Conservation (phyloP, 1,140 invertebrate genomes). For the Phymorhynchus buccinoides region DNA sequence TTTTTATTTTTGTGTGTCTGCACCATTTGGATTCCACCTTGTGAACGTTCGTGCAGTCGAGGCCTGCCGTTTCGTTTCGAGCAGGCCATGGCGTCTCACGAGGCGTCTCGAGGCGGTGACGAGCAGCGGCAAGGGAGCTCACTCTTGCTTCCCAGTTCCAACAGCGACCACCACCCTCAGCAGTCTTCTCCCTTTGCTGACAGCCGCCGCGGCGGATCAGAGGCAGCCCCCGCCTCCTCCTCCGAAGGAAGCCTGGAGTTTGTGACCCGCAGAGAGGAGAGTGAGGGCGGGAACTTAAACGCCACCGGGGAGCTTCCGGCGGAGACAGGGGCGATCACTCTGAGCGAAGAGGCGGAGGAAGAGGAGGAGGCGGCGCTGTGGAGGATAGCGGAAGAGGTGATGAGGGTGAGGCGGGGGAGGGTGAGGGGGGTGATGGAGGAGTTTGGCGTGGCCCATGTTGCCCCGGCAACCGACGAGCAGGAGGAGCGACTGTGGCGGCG, state of each 20-base stretch:
- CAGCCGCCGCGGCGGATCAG: too few species aligned
- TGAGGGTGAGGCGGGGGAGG: conserved; percentile 47
- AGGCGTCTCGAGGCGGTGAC: neutral
- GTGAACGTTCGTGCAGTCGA: neutral
- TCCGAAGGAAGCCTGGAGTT: too few species aligned
- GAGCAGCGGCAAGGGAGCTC: neutral
- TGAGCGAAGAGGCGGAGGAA: neutral
- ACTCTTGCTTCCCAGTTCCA: neutral
- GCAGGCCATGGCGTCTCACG: neutral
- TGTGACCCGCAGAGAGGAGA: neutral
- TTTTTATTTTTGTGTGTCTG: too few species aligned
- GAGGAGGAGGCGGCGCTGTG: conserved; percentile 49
- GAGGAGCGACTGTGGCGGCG: conserved; percentile 62
- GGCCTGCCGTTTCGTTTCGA: neutral
- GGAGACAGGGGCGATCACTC: neutral
- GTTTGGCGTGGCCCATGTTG: conserved; percentile 58
- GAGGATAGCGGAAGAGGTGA: conserved; percentile 54
- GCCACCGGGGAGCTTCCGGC: neutral
- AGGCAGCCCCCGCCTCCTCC: too few species aligned
- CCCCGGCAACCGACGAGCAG: conserved; percentile 55
- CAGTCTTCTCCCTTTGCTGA: too few species aligned
- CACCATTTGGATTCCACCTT: too few species aligned
- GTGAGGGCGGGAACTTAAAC: too few species aligned
- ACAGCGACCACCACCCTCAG: neutral
- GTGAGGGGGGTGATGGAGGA: conserved; percentile 54